phyloP scores from a whole-genome alignment of 2,888 invertebrate species.

The Volucella inanis region DNA sequence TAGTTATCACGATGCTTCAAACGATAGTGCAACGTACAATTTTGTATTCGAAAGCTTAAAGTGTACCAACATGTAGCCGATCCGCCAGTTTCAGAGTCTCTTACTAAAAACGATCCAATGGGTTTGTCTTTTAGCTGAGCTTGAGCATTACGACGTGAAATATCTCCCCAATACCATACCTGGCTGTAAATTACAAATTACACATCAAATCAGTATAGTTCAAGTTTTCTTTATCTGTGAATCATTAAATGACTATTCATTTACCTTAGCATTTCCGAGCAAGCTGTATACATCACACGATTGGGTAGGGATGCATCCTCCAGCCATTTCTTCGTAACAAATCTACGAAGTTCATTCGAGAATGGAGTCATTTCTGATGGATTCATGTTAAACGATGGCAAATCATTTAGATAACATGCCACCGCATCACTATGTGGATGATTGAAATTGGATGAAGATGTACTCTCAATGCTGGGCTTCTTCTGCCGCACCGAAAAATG shows the following conservation, averaged over 20 bases:
- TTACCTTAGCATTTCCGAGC: slow-evolving; percentile 82
- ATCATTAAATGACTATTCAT: slow-evolving; percentile 44
- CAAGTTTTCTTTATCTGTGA: slow-evolving; percentile 17
- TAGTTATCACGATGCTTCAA: slow-evolving; percentile 87
- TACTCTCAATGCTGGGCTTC: slow-evolving; percentile 73
- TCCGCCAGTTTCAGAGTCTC: slow-evolving; percentile 87
- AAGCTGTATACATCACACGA: slow-evolving; percentile 81
- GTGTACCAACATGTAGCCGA: slow-evolving; percentile 88
- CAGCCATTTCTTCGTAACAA: slow-evolving; percentile 81
- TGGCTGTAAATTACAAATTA: slow-evolving; percentile 78
- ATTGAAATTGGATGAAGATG: slow-evolving; percentile 78
- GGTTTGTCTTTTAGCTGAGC: slow-evolving; percentile 87
- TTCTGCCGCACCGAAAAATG: slow-evolving; percentile 79
- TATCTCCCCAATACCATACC: slow-evolving; percentile 93
- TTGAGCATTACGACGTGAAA: slow-evolving; percentile 89
- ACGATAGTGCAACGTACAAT: slow-evolving; percentile 88
- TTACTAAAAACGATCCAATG: slow-evolving; percentile 90
- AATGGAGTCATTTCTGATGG: slow-evolving; percentile 77
- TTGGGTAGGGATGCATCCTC: slow-evolving; percentile 78
- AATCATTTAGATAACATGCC: slow-evolving; percentile 78
- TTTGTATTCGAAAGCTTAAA: slow-evolving; percentile 88
- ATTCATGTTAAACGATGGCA: slow-evolving; percentile 61
- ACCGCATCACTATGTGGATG: slow-evolving; percentile 79
- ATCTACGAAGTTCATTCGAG: slow-evolving; percentile 79
- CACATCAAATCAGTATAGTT: slow-evolving; percentile 1